Evolutionary conservation across 2,888 invertebrate genomes (phyloP).

Genomic region (Tipula confusa): DNA sequence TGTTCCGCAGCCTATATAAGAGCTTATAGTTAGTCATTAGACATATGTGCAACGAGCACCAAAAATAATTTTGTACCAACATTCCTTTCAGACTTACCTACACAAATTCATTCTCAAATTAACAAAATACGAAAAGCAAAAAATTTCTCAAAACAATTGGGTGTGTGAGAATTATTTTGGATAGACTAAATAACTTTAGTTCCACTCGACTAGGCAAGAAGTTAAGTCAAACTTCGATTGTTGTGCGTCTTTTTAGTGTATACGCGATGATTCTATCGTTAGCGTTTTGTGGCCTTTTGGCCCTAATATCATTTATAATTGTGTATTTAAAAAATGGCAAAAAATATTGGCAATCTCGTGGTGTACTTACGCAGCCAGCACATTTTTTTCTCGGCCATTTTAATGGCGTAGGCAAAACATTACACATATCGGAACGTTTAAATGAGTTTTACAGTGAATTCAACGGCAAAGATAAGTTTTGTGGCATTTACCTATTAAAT

Average conservation of each 20-base stretch:
- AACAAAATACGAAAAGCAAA: no score
- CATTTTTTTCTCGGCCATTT: slow-evolving; percentile 16
- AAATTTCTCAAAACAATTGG: neutral
- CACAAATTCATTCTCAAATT: no score
- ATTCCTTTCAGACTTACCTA: no score
- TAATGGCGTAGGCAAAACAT: slow-evolving; percentile 14
- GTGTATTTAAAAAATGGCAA: neutral
- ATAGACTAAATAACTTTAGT: neutral
- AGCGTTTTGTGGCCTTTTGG: neutral
- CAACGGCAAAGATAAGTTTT: slow-evolving; percentile 39
- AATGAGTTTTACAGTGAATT: slow-evolving; percentile 41
- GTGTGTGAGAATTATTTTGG: neutral
- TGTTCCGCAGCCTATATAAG: no score
- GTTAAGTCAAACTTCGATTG: neutral
- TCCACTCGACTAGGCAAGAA: neutral
- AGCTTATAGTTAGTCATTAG: no score
- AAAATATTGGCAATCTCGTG: neutral
- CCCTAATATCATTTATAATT: neutral
- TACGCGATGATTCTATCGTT: neutral
- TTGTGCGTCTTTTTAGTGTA: neutral
- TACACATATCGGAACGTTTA: slow-evolving; percentile 38
- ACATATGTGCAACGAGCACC: no score
- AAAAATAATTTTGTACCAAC: no score
- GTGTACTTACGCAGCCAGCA: neutral
- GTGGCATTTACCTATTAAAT: slow-evolving; percentile 42